Base-by-base conservation (phyloP, 2,113 vertebrate species). In the Pao palembangensis region DNA sequence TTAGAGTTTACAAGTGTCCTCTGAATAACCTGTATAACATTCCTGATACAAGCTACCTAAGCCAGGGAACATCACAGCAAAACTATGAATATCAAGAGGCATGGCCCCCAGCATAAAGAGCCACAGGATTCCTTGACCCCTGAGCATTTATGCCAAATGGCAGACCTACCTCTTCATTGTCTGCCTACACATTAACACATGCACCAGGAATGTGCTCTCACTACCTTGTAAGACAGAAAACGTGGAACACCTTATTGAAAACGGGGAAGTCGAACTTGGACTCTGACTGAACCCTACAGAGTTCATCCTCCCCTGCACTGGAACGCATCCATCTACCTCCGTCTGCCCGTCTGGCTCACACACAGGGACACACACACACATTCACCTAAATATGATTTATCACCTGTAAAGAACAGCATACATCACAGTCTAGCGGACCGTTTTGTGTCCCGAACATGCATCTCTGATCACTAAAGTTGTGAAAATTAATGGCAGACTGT, bases 401-500 rank as follows among this genome's bases (percentile, higher is more conserved):
- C 61, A 56, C 28, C 51, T 21, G 58, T 31, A 38, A 76, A 64
- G 77, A 62, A 8, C 49, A 49, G 66, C 72, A 66, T 79, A 34
- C 14, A 76, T 64, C 75, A 64, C 12, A 13, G 13, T 42, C 23
- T 44, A 63, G 75, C 59, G 58, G 52, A 31, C 18, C 67, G 69
- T 65, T 74, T 48, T 17, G 17, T 17, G 2, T 61, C 54, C 38
- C 61, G 60, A 21, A 62, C 46, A 73, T 64, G 55, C 58, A 6
- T 31, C 28, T 25, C 10, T 65, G 69, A 73, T 79, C 62, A 60
- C 51, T 60, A 58, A 44, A 78, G 68, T 47, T 49, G 31, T 51
- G 59, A 67, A 78, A 72, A 80, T 64, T 69, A 65, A 79, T 51
- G 70, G 62, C 70, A 82, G 79, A 80, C 76, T 78, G 61, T 31